These are phyloP conservation scores for Phrynosoma platyrhinos DNA, from an alignment of 2,113 vertebrate species.

Conservation along the genomic window DNA sequence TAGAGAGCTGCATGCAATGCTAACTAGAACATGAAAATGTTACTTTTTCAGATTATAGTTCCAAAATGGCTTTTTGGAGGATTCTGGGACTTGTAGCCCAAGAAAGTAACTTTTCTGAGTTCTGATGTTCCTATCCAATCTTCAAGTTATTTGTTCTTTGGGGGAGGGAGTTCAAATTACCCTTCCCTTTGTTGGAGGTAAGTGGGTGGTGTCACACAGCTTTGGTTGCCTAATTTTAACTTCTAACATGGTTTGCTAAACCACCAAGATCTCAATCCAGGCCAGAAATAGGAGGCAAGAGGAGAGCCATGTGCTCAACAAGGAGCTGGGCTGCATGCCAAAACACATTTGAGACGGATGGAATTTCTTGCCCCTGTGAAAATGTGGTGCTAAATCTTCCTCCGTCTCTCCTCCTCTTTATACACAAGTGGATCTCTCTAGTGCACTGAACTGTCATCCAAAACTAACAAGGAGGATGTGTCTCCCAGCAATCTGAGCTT, in stretches of 20 bases:
- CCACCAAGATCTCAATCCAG: conserved; percentile 72
- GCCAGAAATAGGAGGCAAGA: conserved; percentile 87
- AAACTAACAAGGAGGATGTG: conserved; percentile 83
- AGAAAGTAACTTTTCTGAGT: too few relatives aligned
- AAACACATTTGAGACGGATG: conserved; percentile 85
- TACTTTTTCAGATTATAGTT: too few relatives aligned
- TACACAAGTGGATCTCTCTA: conserved; percentile 77
- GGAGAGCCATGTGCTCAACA: conserved; percentile 83
- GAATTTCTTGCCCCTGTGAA: conserved; percentile 88
- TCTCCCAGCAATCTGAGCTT: conserved; percentile 79
- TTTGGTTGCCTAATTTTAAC: conserved; percentile 85
- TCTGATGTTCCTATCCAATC: conserved; percentile 34
- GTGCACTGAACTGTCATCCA: conserved; percentile 83
- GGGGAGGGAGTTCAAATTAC: conserved; percentile 66
- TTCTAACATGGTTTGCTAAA: conserved; percentile 76
- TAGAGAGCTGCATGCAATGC: conserved; percentile 61
- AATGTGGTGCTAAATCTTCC: conserved; percentile 84
- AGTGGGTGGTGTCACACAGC: conserved; percentile 78
- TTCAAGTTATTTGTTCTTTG: conserved; percentile 60
- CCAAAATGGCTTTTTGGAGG: too few relatives aligned
- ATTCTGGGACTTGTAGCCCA: too few relatives aligned
- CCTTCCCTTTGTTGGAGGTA: conserved; percentile 78
- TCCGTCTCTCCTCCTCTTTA: conserved; percentile 76
- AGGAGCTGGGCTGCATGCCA: conserved; percentile 80
- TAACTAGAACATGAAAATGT: conserved; percentile 50